Base-by-base conservation (phyloP, 2,888 invertebrate genomes). In the Cactoblastis cactorum region DNA sequence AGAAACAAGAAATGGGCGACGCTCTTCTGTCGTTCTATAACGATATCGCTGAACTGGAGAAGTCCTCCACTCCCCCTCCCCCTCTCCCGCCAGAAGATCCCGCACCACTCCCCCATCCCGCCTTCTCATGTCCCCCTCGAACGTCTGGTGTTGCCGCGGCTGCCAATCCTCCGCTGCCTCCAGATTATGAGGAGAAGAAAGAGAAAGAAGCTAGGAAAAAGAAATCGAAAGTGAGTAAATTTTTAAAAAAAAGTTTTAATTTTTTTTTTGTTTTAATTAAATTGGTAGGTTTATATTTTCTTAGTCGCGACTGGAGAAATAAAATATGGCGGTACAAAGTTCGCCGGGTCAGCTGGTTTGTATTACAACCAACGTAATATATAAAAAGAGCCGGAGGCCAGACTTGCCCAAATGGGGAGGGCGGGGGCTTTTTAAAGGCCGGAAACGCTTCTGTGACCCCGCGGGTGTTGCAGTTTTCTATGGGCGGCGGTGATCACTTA, bases 21-120 rank as follows among this genome's bases (percentile, higher is more conserved):
- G 91, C 91, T 52, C 69, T 92, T 0, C 74, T 81, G 17, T 91
- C 90, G 0, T 92, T 91, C 77, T 92, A 91, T 78, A 90, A 79
- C 57, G 91, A 91, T 53, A 77, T 91, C 19, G 91, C 91, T 0
- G 81, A 87, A 43, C 55, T 91, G 1, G 91, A 91, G 58, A 83
- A 85, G 38, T 59, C 63, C 0, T 52, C 66, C 0, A 59, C 66
- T 0, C 56, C 61, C 0, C 69, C 62, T 8, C 63, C 50, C 50
- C 58, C 62, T 1, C 58, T 65, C 6, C 17, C 22, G 22, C 22
- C 22, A 22, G 22, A 22, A 3, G 5, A 22, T 5, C 22, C 22
- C 14, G 9, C 6, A 2, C 28, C 1, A 14, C 62, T 12, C 38
- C 43, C 12, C 33, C 45, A 14, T 39, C 8, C 28, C 50, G 22